Base-by-base conservation (phyloP, 2,888 invertebrate genomes). In the Drosophila paranaensis region DNA sequence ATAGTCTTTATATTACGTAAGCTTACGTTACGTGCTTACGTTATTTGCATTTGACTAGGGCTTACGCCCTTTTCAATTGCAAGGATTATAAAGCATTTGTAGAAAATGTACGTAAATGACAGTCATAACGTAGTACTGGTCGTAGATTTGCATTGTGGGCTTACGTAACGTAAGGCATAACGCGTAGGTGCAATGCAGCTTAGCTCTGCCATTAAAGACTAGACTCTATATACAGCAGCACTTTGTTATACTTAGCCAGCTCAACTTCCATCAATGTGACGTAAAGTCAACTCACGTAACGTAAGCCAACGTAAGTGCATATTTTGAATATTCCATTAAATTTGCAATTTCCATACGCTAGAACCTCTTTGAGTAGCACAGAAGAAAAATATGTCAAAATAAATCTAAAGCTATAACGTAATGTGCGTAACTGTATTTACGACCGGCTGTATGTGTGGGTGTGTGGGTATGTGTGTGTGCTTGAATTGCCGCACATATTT, bases 401-500 rank as follows among this genome's bases (percentile, higher is more conserved):
- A 62, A 73, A 63, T 75, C 60, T 62, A 46, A 33, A 39, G 68
- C 68, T 73, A 69, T 65, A 68, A 76, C 48, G 58, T 75, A 71
- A 63, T 57, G 55, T 76, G 76, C 60, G 76, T 75, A 61, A 55
- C 72, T 63, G 46, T 62, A 60, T 62, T 55, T 55, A 62, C 50
- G 58, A 35, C 39, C 25, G 37, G 5, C 0, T 37, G 35, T 25
- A n/a, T 20, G 20, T 20, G 2, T 20, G 27, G 9, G 61, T 37
- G 66, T 39, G 37, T 33, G 46, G 53, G 40, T 55, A 54, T 53
- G n/a, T 10, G 48, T 61, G 50, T 61, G 50, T 54, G 46, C 45
- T 65, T 73, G 64, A 76, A 78, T 76, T 82, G 81, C 76, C 71
- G 77, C 86, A 86, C 79, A 83, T 86, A 80, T 82, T 69, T 82